Base-by-base conservation (phyloP, 2,888 invertebrate genomes). In the Callyntrura sp. region DNA sequence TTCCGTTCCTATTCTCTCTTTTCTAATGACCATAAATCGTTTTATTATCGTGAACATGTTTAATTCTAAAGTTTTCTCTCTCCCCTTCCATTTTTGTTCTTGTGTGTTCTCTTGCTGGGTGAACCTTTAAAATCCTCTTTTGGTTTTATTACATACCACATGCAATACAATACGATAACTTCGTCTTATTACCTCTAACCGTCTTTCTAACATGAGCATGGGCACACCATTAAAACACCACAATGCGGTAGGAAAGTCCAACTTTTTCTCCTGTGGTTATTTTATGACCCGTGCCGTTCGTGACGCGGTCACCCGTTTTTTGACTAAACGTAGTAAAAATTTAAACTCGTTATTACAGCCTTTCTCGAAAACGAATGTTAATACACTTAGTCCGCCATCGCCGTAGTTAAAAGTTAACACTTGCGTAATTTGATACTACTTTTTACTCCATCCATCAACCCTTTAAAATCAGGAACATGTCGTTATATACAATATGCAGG, bases 231-330 rank as follows among this genome's bases (percentile, higher is more conserved):
- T 65, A 65, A 65, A 57, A 28, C 14, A 70, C 70, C 70, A 70
- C 70, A 43, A 8, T 3, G 17, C n/a, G 1, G 45, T 45, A 17
- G 14, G 17, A 6, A 9, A 65, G 28, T 11, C 2, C 25, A 6
- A 45, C 45, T 76, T 48, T 76, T 20, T 78, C 25, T n/a, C 51
- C 55, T 55, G 51, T 55, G n/a, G 55, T 17, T 28, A 43, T 62
- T 81, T 81, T 81, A 81, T 81, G 81, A 62, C 62, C 81, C 62
- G 45, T 60, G 62, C 17, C 11, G 43, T 81, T 60, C 81, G 81
- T 81, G 81, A 62, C 81, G 14, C 17, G 81, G 81, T 62, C 81
- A 81, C 60, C 60, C n/a, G 60, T 73, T 73, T 43, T n/a, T 51
- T 6, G 51, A 78, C 23, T 78, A n/a, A n/a, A n/a, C n/a, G n/a